These are phyloP conservation scores for Spermophilus dauricus DNA, from an alignment of 2,113 vertebrate species.

Conservation along the genomic window DNA sequence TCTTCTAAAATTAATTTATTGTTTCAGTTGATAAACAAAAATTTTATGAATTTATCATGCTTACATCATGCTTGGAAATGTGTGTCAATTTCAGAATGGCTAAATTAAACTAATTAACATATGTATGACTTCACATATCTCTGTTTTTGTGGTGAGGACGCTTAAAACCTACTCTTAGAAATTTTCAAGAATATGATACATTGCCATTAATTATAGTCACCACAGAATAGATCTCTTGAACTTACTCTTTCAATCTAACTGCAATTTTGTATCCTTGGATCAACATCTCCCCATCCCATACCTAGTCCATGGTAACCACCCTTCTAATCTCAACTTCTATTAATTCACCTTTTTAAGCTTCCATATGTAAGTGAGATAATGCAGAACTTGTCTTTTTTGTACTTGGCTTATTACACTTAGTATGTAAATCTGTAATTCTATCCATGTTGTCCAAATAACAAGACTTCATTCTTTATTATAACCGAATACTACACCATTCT, in stretches of 20 bases:
- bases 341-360: not conserved
- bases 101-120: not conserved
- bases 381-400: not conserved
- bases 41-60: not conserved
- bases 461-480: not conserved
- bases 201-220: not conserved
- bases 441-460: no score
- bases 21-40: not conserved
- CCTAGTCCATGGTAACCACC: not conserved
- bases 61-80: not conserved
- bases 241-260: not conserved
- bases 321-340: not conserved
- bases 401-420: not conserved
- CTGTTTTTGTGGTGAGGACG: not conserved
- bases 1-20: not conserved
- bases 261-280: not conserved
- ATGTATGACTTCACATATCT: not conserved
- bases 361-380: not conserved
- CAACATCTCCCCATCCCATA: not conserved
- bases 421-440: not conserved
- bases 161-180: not conserved
- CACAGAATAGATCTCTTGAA: not conserved
- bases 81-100: not conserved
- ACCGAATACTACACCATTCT: not conserved
- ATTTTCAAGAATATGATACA: not conserved